Evolutionary conservation across 2,113 vertebrate genomes (phyloP), one percentile per base, ranked within the genome.

Genomic region (Salvelinus namaycush): DNA sequence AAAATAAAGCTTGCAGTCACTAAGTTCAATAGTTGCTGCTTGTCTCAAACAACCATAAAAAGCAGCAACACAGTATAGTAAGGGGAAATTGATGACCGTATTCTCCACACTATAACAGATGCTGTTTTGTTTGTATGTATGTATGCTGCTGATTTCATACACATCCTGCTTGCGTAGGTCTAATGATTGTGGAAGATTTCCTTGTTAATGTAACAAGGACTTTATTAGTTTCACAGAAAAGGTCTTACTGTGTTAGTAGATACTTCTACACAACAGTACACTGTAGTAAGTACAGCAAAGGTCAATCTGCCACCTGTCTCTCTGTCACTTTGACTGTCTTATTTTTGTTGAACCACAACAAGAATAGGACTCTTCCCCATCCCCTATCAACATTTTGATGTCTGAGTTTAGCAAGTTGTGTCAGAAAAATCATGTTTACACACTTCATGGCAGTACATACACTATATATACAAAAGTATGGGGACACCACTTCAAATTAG

Each of bases 191-290:
- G 11, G 51, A n/a, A 74, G 57, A 64, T 85, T 76, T 48, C 72
- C 68, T 81, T 82, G 82, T 92, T 44, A 44, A 9, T 94, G 91
- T 94, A 93, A 93, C 91, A 91, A 92, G 93, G 91, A 90, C 90
- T 91, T 91, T 92, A 90, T 93, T 94, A 93, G 88, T 74, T 74
- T 74, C 62, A 60, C 72, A 91, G 91, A 92, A 92, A 89, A 94
- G 94, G 93, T 93, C 93, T 94, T 90, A 92, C 94, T 95, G 93
- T 95, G 93, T 94, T 93, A 66, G 92, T 94, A 94, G 92, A 94
- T 93, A 94, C 94, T 92, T 92, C 93, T 91, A 90, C 93, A 91
- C 80, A 89, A 90, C 92, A 90, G 90, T 92, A 92, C 93, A 92
- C 90, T 87, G 93, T 94, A 93, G 95, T 94, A 93, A 95, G 94